Evolutionary conservation across 1,140 invertebrate species (phyloP).

Genomic region (Papilio xuthus): DNA sequence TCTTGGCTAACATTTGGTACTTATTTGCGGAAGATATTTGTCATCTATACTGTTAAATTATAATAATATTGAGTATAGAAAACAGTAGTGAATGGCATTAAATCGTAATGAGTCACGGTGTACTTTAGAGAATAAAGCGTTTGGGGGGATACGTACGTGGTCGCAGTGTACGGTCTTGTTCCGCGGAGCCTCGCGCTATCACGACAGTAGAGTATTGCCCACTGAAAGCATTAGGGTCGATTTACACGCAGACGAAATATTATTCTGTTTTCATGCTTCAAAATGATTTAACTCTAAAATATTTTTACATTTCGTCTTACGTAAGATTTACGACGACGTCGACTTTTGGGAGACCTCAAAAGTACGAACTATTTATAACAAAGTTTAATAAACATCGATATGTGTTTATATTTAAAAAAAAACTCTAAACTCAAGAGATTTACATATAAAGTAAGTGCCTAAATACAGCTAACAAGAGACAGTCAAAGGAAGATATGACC

Average conservation of each 20-base stretch:
- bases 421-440: no score
- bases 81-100: slow-evolving; percentile 13
- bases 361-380: no score
- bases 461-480: no score
- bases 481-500: no score
- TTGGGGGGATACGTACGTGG: not conserved
- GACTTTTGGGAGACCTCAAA: no score
- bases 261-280: not conserved
- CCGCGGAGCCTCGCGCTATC: slow-evolving; percentile 51
- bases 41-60: slow-evolving; percentile 1
- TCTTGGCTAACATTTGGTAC: not conserved
- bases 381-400: no score
- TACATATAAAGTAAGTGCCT: no score
- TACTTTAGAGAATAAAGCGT: not conserved
- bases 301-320: no score
- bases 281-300: no score
- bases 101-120: slow-evolving; percentile 30
- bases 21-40: not conserved
- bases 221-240: slow-evolving; percentile 42
- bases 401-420: no score
- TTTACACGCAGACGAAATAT: slow-evolving; percentile 38
- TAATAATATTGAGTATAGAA: slow-evolving; percentile 17
- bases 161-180: slow-evolving; percentile 50
- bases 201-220: slow-evolving; percentile 50
- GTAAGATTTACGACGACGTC: no score